Conservation (phyloP, 2,797 vertebrate genomes). For the Poecilia velifera region DNA sequence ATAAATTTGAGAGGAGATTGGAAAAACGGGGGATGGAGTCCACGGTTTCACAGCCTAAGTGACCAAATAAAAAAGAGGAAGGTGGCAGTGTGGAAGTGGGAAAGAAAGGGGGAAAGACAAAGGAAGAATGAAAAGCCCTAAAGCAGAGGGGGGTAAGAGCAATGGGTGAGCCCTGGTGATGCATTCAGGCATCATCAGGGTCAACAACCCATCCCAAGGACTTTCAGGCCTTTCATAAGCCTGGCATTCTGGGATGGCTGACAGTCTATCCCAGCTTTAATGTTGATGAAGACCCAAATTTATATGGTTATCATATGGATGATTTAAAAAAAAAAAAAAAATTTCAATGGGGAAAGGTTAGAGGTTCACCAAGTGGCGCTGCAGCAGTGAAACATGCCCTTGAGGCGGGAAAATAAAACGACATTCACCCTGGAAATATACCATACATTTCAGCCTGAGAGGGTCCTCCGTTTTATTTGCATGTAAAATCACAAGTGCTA, state of each 20-base stretch:
- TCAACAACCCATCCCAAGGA: slow-evolving; percentile 77
- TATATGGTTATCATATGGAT: slow-evolving; percentile 80
- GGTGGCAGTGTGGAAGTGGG: slow-evolving; percentile 71
- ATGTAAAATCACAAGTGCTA: slow-evolving; percentile 72
- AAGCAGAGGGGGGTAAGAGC: slow-evolving; percentile 61
- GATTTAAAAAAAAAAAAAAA: slow-evolving; percentile 57
- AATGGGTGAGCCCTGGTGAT: slow-evolving; percentile 71
- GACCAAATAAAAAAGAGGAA: slow-evolving; percentile 84
- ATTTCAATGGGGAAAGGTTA: slow-evolving; percentile 68
- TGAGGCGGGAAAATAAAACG: slow-evolving; percentile 57
- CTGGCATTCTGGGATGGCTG: slow-evolving; percentile 67
- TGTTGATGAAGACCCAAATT: slow-evolving; percentile 81
- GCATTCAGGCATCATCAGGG: slow-evolving; percentile 73
- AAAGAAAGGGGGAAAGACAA: slow-evolving; percentile 61
- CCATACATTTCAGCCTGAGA: slow-evolving; percentile 43
- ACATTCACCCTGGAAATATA: slow-evolving; percentile 68
- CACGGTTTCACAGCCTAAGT: slow-evolving; percentile 82
- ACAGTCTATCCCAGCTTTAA: slow-evolving; percentile 72
- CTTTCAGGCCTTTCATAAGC: slow-evolving; percentile 70
- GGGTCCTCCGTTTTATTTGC: slow-evolving; percentile 70
- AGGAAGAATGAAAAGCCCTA: slow-evolving; percentile 68
- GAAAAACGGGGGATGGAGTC: slow-evolving; percentile 85
- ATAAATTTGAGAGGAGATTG: slow-evolving; percentile 90
- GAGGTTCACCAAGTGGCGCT: slow-evolving; percentile 53
- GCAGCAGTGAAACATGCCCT: slow-evolving; percentile 64